phyloP scores from a whole-genome alignment of 2,888 invertebrate species.

The Watsonalla cultraria region DNA sequence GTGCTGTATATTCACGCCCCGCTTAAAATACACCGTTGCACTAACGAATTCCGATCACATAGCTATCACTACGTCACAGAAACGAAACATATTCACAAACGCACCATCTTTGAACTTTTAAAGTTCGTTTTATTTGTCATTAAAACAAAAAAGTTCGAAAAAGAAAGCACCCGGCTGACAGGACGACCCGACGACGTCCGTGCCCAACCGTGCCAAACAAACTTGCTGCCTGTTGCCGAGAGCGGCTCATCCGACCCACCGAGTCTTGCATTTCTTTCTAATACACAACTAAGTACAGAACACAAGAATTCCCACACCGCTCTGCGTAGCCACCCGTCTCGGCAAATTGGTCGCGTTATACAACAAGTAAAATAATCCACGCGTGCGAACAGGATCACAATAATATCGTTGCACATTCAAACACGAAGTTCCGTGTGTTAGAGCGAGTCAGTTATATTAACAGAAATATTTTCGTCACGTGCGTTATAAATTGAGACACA shows the following conservation, averaged over 20 bases:
- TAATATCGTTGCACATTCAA: constrained; percentile 20
- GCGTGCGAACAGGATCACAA: constrained; percentile 35
- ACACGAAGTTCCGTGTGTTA: constrained; percentile 16
- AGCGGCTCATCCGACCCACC: constrained; percentile 31
- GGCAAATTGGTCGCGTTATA: constrained; percentile 39
- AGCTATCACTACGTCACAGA: constrained; percentile 31
- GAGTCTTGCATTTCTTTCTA: constrained; percentile 50
- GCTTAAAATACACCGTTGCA: constrained; percentile 7
- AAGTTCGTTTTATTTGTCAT: constrained; percentile 50
- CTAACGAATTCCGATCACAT: constrained; percentile 43
- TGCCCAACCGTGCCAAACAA: constrained; percentile 59
- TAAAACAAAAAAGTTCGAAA: constrained; percentile 54
- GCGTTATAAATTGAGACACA: constrained; percentile 29
- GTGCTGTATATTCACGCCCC: constrained; percentile 15
- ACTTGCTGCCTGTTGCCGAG: constrained; percentile 41
- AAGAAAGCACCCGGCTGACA: constrained; percentile 45
- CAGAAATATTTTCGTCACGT: constrained; percentile 41
- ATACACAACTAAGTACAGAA: constrained; percentile 46
- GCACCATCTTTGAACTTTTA: constrained; percentile 46
- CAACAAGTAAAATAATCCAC: constrained; percentile 37
- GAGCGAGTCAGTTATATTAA: constrained; percentile 32
- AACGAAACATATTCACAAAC: constrained; percentile 35
- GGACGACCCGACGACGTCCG: constrained; percentile 59
- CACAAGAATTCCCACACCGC: constrained; percentile 10
- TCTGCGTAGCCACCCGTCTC: constrained; percentile 17